These are phyloP conservation scores for Bugulina stolonifera DNA, from an alignment of 2,888 invertebrate genomes.

Conservation along the genomic window DNA sequence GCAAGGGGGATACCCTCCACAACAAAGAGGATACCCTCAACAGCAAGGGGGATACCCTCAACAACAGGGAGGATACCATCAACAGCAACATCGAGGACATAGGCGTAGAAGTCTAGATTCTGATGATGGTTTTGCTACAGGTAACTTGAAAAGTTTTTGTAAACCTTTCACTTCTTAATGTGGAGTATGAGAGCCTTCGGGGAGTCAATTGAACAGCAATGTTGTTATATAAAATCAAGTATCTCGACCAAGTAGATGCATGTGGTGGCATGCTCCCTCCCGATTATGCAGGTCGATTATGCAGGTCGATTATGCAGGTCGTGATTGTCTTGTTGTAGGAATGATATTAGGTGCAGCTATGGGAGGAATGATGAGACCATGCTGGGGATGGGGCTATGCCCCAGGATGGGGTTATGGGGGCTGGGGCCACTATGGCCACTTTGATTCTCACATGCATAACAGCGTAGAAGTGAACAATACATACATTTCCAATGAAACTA, in stretches of 20 bases:
- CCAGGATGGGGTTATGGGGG: conserved; percentile 22
- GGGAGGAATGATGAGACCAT: background rate
- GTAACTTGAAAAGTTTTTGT: background rate
- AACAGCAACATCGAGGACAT: background rate
- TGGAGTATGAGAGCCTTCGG: too few relatives aligned
- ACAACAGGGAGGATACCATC: background rate
- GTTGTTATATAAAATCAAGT: too few relatives aligned
- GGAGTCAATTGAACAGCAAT: too few relatives aligned
- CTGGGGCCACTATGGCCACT: conserved; percentile 19
- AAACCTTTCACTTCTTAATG: too few relatives aligned
- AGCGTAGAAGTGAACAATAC: conserved; percentile 16
- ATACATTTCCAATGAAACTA: conserved; percentile 11
- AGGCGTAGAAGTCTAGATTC: background rate
- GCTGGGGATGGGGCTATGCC: conserved; percentile 20
- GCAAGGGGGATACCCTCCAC: background rate
- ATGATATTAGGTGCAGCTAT: background rate
- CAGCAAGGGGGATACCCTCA: conserved; percentile 4
- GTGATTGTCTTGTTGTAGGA: too few relatives aligned
- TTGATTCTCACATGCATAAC: conserved; percentile 24
- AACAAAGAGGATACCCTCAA: background rate
- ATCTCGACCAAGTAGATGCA: too few relatives aligned
- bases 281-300: too few relatives aligned
- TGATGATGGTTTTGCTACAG: conserved; percentile 23
- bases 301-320: too few relatives aligned
- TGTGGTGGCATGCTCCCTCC: too few relatives aligned